Evolutionary conservation across 2,797 vertebrate species (phyloP).

Genomic region (Centroberyx gerrardi): DNA sequence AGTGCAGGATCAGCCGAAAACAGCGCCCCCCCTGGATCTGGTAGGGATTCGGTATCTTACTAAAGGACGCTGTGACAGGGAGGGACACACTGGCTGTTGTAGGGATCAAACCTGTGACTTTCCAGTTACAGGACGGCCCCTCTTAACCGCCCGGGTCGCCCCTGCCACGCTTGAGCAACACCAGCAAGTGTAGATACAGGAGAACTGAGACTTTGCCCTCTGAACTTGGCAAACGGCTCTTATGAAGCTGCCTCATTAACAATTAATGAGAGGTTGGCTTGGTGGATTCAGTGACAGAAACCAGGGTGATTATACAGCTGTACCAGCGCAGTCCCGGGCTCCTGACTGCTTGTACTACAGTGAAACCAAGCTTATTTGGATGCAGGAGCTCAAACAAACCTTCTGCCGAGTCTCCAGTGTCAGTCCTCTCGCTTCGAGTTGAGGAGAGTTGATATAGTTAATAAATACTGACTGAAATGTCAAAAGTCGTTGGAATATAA

Average conservation of each 20-base stretch:
- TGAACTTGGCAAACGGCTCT: background rate
- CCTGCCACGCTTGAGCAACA: background rate
- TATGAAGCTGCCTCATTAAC: slow-evolving; percentile 32
- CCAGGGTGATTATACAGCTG: too few relatives aligned
- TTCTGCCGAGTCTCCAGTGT: too few relatives aligned
- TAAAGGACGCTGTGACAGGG: too few relatives aligned
- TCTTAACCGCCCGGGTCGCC: background rate
- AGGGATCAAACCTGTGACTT: background rate
- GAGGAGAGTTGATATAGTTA: background rate
- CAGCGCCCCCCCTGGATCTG: too few relatives aligned
- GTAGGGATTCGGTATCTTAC: too few relatives aligned
- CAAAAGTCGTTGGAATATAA: background rate
- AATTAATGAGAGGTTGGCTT: slow-evolving; percentile 11
- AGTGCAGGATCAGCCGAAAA: too few relatives aligned
- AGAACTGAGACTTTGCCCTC: slow-evolving; percentile 41
- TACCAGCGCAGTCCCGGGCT: background rate
- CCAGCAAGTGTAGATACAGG: slow-evolving; percentile 1
- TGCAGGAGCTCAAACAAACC: too few relatives aligned
- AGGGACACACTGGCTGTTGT: background rate
- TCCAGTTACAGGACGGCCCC: background rate
- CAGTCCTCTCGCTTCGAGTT: too few relatives aligned
- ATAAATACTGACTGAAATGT: background rate
- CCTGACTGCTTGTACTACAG: background rate
- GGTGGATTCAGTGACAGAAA: too few relatives aligned
- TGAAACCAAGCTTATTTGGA: slow-evolving; percentile 11